phyloP scores from a whole-genome alignment of 2,888 invertebrate genomes.

The Volucella inflata region DNA sequence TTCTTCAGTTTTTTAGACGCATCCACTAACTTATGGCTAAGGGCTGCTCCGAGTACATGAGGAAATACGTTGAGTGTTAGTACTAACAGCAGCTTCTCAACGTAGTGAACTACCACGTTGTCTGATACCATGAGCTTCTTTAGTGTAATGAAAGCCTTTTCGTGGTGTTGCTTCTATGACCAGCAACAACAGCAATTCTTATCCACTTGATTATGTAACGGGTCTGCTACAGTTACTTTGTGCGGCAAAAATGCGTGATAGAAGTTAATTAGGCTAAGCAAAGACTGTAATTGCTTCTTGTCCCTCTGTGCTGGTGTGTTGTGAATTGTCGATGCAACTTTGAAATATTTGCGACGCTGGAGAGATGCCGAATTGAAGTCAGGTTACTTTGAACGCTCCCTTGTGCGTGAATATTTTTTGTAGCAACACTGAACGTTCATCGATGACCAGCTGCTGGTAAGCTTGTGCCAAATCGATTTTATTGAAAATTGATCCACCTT shows the following conservation, averaged over 20 bases:
- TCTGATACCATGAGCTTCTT: constrained; percentile 63
- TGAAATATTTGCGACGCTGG: constrained; percentile 70
- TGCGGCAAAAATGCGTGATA: constrained; percentile 55
- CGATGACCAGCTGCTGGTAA: constrained; percentile 80
- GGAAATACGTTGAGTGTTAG: too few species aligned
- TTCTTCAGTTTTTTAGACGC: constrained; percentile 45
- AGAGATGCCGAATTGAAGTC: constrained; percentile 76
- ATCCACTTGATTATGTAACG: constrained; percentile 59
- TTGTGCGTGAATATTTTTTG: constrained; percentile 80
- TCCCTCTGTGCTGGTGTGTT: constrained; percentile 61
- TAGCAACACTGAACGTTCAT: constrained; percentile 78
- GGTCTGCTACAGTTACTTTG: constrained; percentile 69
- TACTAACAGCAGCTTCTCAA: constrained; percentile 55
- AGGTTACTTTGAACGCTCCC: constrained; percentile 78
- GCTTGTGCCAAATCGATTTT: constrained; percentile 81
- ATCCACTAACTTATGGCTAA: constrained; percentile 42
- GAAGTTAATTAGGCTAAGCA: constrained; percentile 59
- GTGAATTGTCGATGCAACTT: constrained; percentile 64
- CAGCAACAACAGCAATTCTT: constrained; percentile 65
- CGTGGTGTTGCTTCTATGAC: constrained; percentile 44
- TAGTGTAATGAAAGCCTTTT: constrained; percentile 51
- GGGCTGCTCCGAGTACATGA: too few species aligned
- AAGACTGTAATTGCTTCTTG: constrained; percentile 70
- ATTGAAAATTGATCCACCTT: constrained; percentile 78
- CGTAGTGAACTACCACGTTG: constrained; percentile 49